Conservation (phyloP, 2,888 invertebrate genomes). For the Cephus sareptanus region DNA sequence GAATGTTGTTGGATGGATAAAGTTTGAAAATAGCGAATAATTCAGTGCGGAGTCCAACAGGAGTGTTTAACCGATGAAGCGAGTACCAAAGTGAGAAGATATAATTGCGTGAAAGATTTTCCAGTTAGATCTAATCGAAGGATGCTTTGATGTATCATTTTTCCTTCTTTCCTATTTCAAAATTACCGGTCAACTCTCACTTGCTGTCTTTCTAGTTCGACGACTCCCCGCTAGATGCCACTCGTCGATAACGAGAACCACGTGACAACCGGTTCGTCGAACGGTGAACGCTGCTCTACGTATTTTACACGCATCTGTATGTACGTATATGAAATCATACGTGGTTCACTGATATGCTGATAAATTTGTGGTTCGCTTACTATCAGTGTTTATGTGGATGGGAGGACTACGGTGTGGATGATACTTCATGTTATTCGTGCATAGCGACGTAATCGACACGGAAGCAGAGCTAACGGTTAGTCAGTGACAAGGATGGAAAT, state of each 20-base stretch:
- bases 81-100: neutral
- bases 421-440: neutral
- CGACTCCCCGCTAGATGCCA: neutral
- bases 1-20: conserved; percentile 34
- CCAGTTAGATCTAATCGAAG: neutral
- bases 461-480: neutral
- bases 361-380: neutral
- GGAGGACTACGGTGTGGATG: neutral
- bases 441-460: neutral
- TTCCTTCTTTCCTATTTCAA: neutral
- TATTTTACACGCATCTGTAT: neutral
- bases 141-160: neutral
- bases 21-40: conserved; percentile 27
- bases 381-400: neutral
- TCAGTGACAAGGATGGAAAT: neutral
- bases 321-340: neutral
- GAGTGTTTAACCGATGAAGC: neutral
- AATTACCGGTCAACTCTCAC: neutral
- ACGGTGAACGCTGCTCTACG: neutral
- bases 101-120: neutral
- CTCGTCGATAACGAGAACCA: neutral
- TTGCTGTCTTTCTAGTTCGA: neutral
- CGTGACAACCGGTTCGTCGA: neutral
- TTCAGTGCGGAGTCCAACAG: neutral
- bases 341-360: neutral